Percentiles rank a stretch among this genome's conserved stretches.
Conservation (phyloP, 2,888 invertebrate genomes). For the Pyrrhosoma nymphula region DNA sequence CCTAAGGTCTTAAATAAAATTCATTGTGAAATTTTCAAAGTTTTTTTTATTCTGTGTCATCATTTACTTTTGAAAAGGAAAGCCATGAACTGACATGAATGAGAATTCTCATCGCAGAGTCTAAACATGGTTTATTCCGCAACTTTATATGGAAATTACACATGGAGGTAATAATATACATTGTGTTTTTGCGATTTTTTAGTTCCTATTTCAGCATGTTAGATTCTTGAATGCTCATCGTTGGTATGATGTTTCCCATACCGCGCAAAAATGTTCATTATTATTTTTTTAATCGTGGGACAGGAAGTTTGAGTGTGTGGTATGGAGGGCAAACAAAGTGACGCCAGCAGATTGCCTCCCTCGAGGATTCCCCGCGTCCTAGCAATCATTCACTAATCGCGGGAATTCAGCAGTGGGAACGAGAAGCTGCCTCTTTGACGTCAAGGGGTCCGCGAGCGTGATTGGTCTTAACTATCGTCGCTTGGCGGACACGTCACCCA, state of each 20-base stretch:
- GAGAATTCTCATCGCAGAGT: no score
- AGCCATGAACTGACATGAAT: no score
- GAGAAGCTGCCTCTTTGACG: neutral
- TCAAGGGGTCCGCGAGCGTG: neutral
- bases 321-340: neutral
- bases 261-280: neutral
- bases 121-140: no score
- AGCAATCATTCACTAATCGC: neutral
- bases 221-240: neutral
- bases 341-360: neutral
- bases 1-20: no score
- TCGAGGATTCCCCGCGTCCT: slow-evolving; percentile 11
- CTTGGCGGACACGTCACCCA: neutral
- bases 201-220: no score
- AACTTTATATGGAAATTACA: no score
- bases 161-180: no score
- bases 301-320: neutral
- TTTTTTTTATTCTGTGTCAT: no score
- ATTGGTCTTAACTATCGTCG: neutral
- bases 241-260: neutral
- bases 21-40: no score
- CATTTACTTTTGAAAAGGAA: no score
- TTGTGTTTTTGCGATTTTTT: no score
- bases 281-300: neutral
- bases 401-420: neutral